These are phyloP conservation scores for Ochotona princeps DNA, from an alignment of 2,113 vertebrate genomes.

Conservation along the genomic window DNA sequence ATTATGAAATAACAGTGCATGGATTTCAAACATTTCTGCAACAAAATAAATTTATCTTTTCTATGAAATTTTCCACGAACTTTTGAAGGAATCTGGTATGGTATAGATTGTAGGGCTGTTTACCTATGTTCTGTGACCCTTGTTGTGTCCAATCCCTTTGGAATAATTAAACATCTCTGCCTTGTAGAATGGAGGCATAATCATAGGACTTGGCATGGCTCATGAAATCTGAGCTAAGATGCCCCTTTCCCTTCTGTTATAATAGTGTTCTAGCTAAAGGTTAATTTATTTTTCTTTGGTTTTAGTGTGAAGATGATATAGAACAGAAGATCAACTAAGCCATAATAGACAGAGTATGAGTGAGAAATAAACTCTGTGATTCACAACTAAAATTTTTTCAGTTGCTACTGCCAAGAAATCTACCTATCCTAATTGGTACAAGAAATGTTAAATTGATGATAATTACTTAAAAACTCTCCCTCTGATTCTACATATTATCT, in stretches of 20 bases:
- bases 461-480: background rate
- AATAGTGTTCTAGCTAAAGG: background rate
- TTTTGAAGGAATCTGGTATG: no score
- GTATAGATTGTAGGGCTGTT: background rate
- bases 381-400: slow-evolving; percentile 30
- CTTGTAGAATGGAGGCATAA: background rate
- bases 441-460: background rate
- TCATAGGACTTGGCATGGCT: background rate
- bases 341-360: background rate
- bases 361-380: background rate
- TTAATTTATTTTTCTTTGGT: background rate
- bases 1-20: no score
- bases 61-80: no score
- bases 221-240: slow-evolving; percentile 15
- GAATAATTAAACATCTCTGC: background rate
- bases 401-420: background rate
- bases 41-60: no score
- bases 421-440: background rate
- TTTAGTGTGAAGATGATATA: background rate
- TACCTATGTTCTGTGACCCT: background rate
- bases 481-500: slow-evolving; percentile 22
- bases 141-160: background rate
- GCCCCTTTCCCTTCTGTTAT: background rate
- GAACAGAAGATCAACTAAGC: background rate
- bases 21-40: no score